These are phyloP conservation scores for Cyrtonyx montezumae DNA, from an alignment of 2,113 vertebrate species.

Conservation along the genomic window DNA sequence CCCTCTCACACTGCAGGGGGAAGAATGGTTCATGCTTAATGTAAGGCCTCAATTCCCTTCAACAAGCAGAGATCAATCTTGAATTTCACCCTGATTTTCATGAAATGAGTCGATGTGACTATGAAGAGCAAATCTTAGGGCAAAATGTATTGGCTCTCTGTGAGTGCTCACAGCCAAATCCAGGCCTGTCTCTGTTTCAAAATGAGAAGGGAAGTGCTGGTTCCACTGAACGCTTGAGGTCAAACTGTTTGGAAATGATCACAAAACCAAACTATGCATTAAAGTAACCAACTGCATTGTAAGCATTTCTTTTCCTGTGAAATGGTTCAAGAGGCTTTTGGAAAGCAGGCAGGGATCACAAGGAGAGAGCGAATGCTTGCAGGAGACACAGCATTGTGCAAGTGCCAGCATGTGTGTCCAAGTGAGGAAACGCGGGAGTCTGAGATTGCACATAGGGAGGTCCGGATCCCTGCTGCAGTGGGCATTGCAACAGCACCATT, in stretches of 20 bases:
- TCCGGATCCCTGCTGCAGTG: neutral
- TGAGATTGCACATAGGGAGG: neutral
- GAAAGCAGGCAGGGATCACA: neutral
- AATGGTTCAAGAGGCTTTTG: neutral
- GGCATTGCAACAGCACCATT: conserved; percentile 30
- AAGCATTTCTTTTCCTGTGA: neutral
- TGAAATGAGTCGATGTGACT: neutral
- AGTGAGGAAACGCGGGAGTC: neutral
- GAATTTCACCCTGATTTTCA: neutral
- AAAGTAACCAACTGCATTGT: neutral
- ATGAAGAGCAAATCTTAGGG: neutral
- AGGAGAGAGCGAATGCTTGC: neutral
- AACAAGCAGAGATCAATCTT: conserved; percentile 11
- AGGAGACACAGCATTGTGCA: neutral
- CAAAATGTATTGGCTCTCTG: neutral
- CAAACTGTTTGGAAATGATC: neutral
- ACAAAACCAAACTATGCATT: neutral
- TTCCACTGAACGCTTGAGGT: neutral
- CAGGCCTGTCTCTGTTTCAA: neutral
- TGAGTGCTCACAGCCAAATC: neutral
- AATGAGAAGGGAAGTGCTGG: neutral
- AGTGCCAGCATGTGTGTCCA: neutral
- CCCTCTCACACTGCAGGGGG: neutral
- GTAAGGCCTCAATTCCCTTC: conserved; percentile 20
- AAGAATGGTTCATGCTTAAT: neutral